Evolutionary conservation across 2,113 vertebrate species (phyloP).

Genomic region (Leuciscus idus): DNA sequence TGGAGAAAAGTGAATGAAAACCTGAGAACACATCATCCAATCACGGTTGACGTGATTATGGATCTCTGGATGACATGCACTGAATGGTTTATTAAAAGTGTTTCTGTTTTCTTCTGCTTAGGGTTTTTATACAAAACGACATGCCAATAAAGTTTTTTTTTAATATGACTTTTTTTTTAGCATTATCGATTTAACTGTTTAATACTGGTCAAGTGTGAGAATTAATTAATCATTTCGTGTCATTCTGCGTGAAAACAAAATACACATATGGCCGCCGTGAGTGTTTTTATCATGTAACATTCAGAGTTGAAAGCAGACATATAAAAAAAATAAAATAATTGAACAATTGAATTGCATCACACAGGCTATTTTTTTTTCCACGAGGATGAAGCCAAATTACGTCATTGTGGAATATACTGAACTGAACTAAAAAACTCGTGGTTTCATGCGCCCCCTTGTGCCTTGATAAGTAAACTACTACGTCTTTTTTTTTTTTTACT

Average conservation of each 20-base stretch:
- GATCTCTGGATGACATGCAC: background rate
- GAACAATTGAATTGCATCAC: background rate
- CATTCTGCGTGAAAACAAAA: background rate
- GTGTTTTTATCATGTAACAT: background rate
- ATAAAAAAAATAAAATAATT: background rate
- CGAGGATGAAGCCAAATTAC: background rate
- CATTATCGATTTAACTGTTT: background rate
- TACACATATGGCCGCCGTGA: background rate
- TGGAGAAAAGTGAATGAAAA: constrained; percentile 61
- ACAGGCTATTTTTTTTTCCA: background rate
- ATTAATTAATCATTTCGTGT: background rate
- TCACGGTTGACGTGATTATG: background rate
- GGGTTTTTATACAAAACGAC: background rate
- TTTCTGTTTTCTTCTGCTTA: background rate
- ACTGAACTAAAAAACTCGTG: background rate
- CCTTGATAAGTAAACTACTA: background rate
- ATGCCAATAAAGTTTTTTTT: too few species aligned
- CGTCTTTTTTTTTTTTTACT: background rate
- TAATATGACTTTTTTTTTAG: background rate
- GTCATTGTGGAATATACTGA: background rate
- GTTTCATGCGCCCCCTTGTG: constrained; percentile 6
- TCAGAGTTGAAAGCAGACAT: background rate
- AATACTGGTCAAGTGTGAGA: background rate
- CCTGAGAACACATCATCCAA: constrained; percentile 2
- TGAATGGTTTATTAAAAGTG: background rate